Evolutionary conservation across 1,140 invertebrate genomes (phyloP).

Genomic region (Bombus ignitus): DNA sequence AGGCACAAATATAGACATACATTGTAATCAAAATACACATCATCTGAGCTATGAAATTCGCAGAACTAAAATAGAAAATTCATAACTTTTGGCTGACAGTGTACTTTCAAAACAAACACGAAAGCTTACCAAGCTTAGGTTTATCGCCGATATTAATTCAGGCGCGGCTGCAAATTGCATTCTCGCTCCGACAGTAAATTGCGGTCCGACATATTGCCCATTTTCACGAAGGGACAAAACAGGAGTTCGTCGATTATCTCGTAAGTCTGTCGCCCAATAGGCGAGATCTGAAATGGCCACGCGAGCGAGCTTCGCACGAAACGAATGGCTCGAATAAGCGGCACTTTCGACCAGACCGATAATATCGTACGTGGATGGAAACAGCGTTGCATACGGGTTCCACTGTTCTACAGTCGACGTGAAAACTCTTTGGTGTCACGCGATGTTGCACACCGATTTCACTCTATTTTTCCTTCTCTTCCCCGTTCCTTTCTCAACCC

Average conservation of each 20-base stretch:
- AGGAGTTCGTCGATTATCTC: constrained; percentile 1
- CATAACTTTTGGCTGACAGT: neutral
- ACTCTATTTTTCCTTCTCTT: neutral
- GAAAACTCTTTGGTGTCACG: constrained; percentile 44
- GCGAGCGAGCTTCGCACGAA: neutral
- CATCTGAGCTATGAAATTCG: too few relatives aligned
- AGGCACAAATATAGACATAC: too few relatives aligned
- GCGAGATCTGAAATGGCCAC: constrained; percentile 2
- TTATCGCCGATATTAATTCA: neutral
- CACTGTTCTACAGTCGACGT: neutral
- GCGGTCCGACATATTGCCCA: neutral
- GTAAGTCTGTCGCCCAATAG: neutral
- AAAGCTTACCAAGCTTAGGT: neutral
- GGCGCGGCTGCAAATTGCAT: constrained; percentile 9
- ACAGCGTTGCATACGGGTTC: constrained; percentile 11
- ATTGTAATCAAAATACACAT: neutral
- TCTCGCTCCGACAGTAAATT: neutral
- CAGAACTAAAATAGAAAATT: too few relatives aligned
- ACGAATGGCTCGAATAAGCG: neutral
- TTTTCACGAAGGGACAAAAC: constrained; percentile 18
- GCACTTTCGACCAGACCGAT: constrained; percentile 27
- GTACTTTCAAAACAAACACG: neutral
- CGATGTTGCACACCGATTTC: constrained; percentile 46
- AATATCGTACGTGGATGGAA: constrained; percentile 49
- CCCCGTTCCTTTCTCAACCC: neutral